Conservation (phyloP, 1,140 invertebrate genomes). For the Magallana angulata region DNA sequence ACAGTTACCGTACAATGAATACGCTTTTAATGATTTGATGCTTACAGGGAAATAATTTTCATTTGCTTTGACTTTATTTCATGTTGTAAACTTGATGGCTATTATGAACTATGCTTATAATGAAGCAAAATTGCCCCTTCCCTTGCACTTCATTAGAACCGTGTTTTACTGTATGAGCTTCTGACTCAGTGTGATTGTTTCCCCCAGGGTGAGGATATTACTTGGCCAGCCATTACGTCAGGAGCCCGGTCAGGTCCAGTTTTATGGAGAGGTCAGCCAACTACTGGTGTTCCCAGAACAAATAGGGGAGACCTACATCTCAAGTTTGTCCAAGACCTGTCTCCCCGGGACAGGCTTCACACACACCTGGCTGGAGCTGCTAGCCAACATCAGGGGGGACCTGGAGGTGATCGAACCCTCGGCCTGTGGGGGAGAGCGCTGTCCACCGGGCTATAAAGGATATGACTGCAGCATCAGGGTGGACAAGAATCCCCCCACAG, state of each 20-base stretch:
- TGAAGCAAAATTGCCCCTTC: too few relatives aligned
- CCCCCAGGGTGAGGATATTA: slow-evolving; percentile 55
- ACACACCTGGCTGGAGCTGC: slow-evolving; percentile 60
- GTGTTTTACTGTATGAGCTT: too few relatives aligned
- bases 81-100: too few relatives aligned
- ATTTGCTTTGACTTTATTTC: too few relatives aligned
- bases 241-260: slow-evolving; percentile 31
- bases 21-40: too few relatives aligned
- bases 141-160: too few relatives aligned
- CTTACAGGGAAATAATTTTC: too few relatives aligned
- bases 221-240: slow-evolving; percentile 44
- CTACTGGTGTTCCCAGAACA: slow-evolving; percentile 60
- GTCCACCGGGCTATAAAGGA: slow-evolving; percentile 58
- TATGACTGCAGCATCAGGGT: slow-evolving; percentile 56
- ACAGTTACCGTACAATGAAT: too few relatives aligned
- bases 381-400: slow-evolving; percentile 49
- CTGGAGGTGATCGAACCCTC: slow-evolving; percentile 62
- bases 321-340: slow-evolving; percentile 58
- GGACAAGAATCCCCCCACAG: slow-evolving; percentile 62
- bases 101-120: too few relatives aligned
- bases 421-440: slow-evolving; percentile 59
- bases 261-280: slow-evolving; percentile 65
- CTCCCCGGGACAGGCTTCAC: slow-evolving; percentile 50
- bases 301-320: slow-evolving; percentile 52
- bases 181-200: neutral